These are phyloP conservation scores for Calliopum simillimum DNA, from an alignment of 2,888 invertebrate genomes.

Conservation along the genomic window DNA sequence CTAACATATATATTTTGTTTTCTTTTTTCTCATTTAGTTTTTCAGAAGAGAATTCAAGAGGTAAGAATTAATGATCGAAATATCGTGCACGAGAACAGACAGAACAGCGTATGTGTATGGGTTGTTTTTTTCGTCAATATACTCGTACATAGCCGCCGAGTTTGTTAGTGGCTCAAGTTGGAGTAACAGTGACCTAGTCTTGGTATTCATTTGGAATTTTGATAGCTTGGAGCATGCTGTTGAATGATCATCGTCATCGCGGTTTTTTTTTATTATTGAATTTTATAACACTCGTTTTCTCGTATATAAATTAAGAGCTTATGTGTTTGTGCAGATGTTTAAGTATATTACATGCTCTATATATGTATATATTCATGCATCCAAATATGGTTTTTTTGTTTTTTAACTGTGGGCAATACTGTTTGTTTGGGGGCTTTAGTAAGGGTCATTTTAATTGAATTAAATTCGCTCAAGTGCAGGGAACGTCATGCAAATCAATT, in stretches of 20 bases:
- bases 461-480: constrained; percentile 53
- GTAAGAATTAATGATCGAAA: constrained; percentile 38
- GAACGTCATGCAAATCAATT: constrained; percentile 53
- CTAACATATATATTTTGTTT: too few species aligned
- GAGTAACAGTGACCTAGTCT: constrained; percentile 65
- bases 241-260: constrained; percentile 28
- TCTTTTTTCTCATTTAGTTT: neutral
- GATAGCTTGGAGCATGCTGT: constrained; percentile 19
- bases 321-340: neutral
- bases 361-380: neutral
- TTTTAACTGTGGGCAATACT: neutral
- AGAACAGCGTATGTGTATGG: constrained; percentile 12
- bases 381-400: neutral
- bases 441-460: constrained; percentile 53
- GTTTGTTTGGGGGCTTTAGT: neutral
- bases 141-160: too few species aligned
- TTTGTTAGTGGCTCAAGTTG: constrained; percentile 1
- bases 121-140: neutral
- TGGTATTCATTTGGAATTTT: constrained; percentile 41
- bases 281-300: neutral
- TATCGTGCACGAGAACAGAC: constrained; percentile 41
- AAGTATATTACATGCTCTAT: neutral
- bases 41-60: constrained; percentile 42
- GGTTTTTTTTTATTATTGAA: constrained; percentile 5
- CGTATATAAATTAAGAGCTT: constrained; percentile 11